Base-by-base conservation (phyloP, 2,888 invertebrate genomes). In the Diabrotica balteata region DNA sequence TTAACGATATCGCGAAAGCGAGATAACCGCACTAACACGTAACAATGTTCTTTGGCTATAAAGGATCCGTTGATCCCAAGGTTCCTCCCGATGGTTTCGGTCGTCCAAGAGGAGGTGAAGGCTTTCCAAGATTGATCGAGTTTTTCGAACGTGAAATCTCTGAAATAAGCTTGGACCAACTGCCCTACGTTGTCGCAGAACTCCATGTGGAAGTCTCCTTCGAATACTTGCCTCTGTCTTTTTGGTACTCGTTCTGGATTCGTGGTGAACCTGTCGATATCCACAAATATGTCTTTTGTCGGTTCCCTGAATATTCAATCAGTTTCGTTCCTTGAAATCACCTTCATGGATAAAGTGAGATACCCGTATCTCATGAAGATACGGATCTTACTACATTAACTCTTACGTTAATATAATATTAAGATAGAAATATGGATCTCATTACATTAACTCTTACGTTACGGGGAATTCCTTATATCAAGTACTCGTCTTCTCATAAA, bases 201-300 rank as follows among this genome's bases (percentile, higher is more conserved):
- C 83, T 95, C 95, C 94, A 95, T 94, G 83, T 95, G 94, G 84
- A 95, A 95, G 83, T 95, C 95, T 17, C 95, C 94, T 71, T 93
- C 91, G 85, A 94, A 93, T 50, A 92, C 86, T 9, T 72, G 66
- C 17, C 69, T 67, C 51, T 73, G 75, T 51, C 71, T 73, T 58
- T 75, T 76, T 22, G 75, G 71, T 57, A 75, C 72, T 60, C 75
- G 75, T 43, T 74, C 73, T 8, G 79, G 78, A 49, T 76, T 75
- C 11, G 77, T 83, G 4, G 87, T 82, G 77, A 86, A 85, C 54
- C 84, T 81, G 62, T 88, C 88, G 71, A 92, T 85, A 75, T 91
- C 88, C 73, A 87, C 83, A 84, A 91, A 90, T 71, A 91, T 87
- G 79, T 90, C 89, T 75, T 90, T 90, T 2, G 91, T 90, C 0